Percentiles rank a stretch among this genome's conserved stretches.
Conservation (phyloP, 2,888 invertebrate genomes). For the Chymomyza amoena region DNA sequence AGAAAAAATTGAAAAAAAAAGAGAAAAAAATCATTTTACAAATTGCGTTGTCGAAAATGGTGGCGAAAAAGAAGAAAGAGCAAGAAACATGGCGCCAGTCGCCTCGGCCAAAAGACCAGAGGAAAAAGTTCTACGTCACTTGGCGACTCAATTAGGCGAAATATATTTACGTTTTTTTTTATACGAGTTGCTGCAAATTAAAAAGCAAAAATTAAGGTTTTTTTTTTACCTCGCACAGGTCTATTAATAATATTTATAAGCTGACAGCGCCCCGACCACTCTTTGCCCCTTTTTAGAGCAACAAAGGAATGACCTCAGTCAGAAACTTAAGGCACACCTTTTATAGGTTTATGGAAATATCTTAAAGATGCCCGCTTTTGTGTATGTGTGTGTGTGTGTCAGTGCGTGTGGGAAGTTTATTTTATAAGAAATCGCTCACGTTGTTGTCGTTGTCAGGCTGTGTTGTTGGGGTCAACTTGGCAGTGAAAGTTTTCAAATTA, state of each 20-base stretch:
- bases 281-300: constrained; percentile 2
- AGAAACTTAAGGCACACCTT: neutral
- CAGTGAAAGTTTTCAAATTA: constrained; percentile 73
- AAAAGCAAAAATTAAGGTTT: neutral
- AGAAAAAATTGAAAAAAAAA: neutral
- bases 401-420: neutral
- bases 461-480: constrained; percentile 49
- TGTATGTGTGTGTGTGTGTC: neutral
- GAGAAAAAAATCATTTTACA: constrained; percentile 17
- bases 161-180: constrained; percentile 23
- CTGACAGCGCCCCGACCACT: constrained; percentile 1
- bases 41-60: constrained; percentile 38
- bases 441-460: constrained; percentile 36
- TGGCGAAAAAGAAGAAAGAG: constrained; percentile 18
- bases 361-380: neutral
- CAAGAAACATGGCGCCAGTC: constrained; percentile 41
- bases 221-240: neutral
- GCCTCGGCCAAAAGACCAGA: constrained; percentile 27
- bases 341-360: neutral
- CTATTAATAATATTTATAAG: constrained; percentile 30
- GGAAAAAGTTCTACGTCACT: constrained; percentile 44
- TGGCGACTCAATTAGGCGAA: constrained; percentile 61
- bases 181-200: neutral
- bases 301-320: neutral
- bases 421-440: constrained; percentile 46